Evolutionary conservation across 2,888 invertebrate genomes (phyloP).

Genomic region (Hedya salicella): DNA sequence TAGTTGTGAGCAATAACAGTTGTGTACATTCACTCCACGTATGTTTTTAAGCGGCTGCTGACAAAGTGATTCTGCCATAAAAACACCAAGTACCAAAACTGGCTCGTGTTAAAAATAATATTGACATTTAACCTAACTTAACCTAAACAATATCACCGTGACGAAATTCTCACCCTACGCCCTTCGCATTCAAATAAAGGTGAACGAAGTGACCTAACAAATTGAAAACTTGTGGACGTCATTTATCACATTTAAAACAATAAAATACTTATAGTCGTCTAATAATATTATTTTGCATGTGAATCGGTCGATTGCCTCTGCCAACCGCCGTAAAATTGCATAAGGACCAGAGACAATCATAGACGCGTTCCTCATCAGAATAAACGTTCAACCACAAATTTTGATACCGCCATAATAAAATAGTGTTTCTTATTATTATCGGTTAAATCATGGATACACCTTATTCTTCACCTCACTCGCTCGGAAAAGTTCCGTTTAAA

Average conservation of each 20-base stretch:
- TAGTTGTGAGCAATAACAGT: too few species aligned
- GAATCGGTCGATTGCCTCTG: conserved; percentile 61
- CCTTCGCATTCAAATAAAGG: conserved; percentile 49
- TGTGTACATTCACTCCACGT: too few species aligned
- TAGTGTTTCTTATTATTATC: neutral
- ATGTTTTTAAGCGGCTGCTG: too few species aligned
- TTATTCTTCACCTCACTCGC: too few species aligned
- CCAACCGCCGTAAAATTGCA: conserved; percentile 1
- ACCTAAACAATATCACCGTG: neutral
- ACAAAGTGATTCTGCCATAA: too few species aligned
- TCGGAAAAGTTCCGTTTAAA: too few species aligned
- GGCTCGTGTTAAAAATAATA: neutral
- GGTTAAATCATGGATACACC: too few species aligned
- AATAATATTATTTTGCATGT: conserved; percentile 68
- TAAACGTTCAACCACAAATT: too few species aligned
- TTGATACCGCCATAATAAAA: neutral
- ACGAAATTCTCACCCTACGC: conserved; percentile 34
- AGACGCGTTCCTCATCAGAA: neutral
- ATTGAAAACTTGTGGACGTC: conserved; percentile 48
- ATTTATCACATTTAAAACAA: conserved; percentile 58
- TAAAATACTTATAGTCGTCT: conserved; percentile 55
- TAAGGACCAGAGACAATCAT: neutral
- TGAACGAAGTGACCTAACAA: conserved; percentile 47
- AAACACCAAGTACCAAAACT: too few species aligned
- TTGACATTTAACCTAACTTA: neutral